Evolutionary conservation across 2,888 invertebrate species (phyloP).

Genomic region (Catocala sponsa): DNA sequence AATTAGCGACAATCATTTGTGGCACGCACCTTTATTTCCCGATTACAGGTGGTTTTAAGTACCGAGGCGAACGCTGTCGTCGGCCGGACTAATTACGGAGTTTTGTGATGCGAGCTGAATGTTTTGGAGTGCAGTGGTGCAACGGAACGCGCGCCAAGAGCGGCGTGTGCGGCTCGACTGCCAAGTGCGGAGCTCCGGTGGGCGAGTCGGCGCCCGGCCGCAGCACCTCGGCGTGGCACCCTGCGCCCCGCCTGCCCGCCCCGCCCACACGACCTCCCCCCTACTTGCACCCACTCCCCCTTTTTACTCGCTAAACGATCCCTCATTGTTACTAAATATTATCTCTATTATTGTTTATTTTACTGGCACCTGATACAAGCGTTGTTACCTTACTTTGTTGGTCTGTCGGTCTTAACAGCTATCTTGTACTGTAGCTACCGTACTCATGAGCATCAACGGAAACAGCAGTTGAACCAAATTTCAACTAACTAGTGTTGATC

Average conservation of each 20-base stretch:
- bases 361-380: too few relatives aligned
- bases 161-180: conserved; percentile 80
- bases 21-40: conserved; percentile 72
- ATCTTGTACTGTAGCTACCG: too few relatives aligned
- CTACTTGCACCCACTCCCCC: conserved; percentile 70
- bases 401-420: too few relatives aligned
- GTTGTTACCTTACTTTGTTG: too few relatives aligned
- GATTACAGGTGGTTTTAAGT: conserved; percentile 62
- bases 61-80: conserved; percentile 29
- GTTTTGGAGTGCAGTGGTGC: conserved; percentile 51
- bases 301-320: conserved; percentile 36
- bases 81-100: conserved; percentile 34
- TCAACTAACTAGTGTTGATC: too few relatives aligned
- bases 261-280: conserved; percentile 73
- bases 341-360: conserved; percentile 5
- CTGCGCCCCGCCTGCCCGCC: conserved; percentile 81
- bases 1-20: conserved; percentile 69
- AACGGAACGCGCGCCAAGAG: conserved; percentile 69
- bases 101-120: conserved; percentile 36
- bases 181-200: conserved; percentile 67
- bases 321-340: conserved; percentile 8
- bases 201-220: conserved; percentile 71
- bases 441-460: too few relatives aligned
- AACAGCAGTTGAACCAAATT: too few relatives aligned
- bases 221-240: conserved; percentile 74